Conservation (phyloP, 37 sponge, comb jelly and placozoan species). For the Diacarnus erythraeanus region DNA sequence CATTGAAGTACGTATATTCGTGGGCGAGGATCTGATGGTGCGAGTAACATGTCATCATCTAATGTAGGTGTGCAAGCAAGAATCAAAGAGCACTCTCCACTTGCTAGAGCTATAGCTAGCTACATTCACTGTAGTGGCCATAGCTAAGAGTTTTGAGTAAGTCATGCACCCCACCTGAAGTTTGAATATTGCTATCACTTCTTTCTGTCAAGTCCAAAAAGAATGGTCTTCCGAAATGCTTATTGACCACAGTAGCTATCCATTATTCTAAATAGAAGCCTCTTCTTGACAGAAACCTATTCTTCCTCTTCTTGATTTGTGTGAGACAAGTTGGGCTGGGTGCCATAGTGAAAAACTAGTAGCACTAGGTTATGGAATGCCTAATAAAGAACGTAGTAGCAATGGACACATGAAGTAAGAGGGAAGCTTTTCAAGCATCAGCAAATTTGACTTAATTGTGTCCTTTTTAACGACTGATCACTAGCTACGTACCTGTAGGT, state of each 20-base stretch:
- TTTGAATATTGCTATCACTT: slow-evolving; percentile 12
- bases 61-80: slow-evolving; percentile 45
- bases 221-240: slow-evolving; percentile 3
- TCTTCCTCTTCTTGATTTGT: no score
- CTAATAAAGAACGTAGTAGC: neutral
- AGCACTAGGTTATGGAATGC: neutral
- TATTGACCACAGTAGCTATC: neutral
- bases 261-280: neutral
- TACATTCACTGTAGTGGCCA: slow-evolving; percentile 39
- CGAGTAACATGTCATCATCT: slow-evolving; percentile 52
- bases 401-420: neutral
- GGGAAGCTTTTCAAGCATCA: neutral
- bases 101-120: no score
- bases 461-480: neutral
- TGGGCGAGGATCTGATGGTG: slow-evolving; percentile 62
- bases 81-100: slow-evolving; percentile 34
- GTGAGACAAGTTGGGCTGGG: no score
- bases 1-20: no score
- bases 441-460: neutral
- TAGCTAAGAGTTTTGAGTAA: slow-evolving; percentile 27
- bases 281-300: neutral
- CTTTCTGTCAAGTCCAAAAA: slow-evolving; percentile 44
- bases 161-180: slow-evolving; percentile 27
- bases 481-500: neutral
- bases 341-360: neutral